phyloP scores from a whole-genome alignment of 2,888 invertebrate species.

The Mesoligia furuncula region DNA sequence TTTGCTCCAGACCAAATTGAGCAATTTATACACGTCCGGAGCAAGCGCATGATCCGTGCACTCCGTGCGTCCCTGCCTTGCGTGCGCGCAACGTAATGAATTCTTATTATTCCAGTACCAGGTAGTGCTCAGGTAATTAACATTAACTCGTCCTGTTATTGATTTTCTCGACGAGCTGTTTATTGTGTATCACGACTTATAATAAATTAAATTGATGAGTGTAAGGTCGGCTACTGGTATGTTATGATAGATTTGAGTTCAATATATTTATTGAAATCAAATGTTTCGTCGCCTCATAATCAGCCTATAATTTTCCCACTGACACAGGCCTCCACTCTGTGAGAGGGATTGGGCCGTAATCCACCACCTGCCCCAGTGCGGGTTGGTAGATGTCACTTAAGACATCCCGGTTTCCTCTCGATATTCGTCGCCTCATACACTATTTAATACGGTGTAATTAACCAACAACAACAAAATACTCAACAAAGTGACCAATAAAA shows the following conservation, averaged over 20 bases:
- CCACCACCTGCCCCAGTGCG: too few species aligned
- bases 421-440: background rate
- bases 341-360: too few species aligned
- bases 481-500: slow-evolving; percentile 5
- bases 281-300: background rate
- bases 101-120: slow-evolving; percentile 66
- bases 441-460: background rate
- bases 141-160: slow-evolving; percentile 60
- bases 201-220: slow-evolving; percentile 45
- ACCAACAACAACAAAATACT: background rate
- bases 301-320: too few species aligned
- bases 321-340: too few species aligned
- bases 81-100: slow-evolving; percentile 67
- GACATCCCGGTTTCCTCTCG: too few species aligned
- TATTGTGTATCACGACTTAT: slow-evolving; percentile 49
- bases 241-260: slow-evolving; percentile 21
- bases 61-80: slow-evolving; percentile 40
- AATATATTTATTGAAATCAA: background rate
- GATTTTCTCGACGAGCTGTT: slow-evolving; percentile 58
- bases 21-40: slow-evolving; percentile 84
- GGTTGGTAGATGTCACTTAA: too few species aligned
- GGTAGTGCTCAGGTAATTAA: slow-evolving; percentile 75
- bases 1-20: slow-evolving; percentile 85
- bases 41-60: slow-evolving; percentile 68
- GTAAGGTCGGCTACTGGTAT: slow-evolving; percentile 43